These are phyloP conservation scores for Oscheius sp. DNA, from an alignment of 2,888 invertebrate species.

Conservation along the genomic window DNA sequence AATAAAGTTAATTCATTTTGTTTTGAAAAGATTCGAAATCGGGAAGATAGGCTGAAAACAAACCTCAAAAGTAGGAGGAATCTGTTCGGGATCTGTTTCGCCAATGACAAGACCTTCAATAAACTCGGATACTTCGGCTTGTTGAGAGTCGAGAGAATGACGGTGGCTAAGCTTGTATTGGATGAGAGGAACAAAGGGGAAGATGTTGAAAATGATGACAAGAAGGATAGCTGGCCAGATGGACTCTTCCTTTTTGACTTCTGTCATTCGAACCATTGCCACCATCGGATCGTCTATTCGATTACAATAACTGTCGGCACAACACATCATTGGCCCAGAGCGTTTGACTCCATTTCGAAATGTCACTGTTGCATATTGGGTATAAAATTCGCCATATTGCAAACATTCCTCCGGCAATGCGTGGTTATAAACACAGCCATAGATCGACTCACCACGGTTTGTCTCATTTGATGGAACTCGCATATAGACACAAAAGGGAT, in stretches of 20 bases:
- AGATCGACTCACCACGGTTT: background rate
- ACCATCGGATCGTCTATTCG: background rate
- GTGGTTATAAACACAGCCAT: background rate
- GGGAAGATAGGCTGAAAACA: too few species aligned
- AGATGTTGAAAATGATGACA: background rate
- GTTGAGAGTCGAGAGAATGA: background rate
- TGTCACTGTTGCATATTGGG: background rate
- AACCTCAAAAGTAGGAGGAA: too few species aligned
- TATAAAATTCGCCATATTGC: background rate
- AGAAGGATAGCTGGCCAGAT: background rate
- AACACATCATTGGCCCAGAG: slow-evolving; percentile 8
- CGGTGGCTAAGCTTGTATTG: background rate
- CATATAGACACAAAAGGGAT: background rate
- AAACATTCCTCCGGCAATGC: background rate
- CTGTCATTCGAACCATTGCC: background rate
- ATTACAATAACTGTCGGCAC: background rate
- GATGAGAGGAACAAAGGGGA: background rate
- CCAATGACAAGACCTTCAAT: background rate
- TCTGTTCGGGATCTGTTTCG: too few species aligned
- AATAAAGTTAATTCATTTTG: too few species aligned
- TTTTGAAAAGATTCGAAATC: too few species aligned
- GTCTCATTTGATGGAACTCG: background rate
- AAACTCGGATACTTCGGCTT: background rate
- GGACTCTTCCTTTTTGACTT: background rate
- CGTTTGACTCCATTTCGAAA: background rate